Evolutionary conservation across 2,113 vertebrate species (phyloP).

Genomic region (Leucopsar rothschildi): DNA sequence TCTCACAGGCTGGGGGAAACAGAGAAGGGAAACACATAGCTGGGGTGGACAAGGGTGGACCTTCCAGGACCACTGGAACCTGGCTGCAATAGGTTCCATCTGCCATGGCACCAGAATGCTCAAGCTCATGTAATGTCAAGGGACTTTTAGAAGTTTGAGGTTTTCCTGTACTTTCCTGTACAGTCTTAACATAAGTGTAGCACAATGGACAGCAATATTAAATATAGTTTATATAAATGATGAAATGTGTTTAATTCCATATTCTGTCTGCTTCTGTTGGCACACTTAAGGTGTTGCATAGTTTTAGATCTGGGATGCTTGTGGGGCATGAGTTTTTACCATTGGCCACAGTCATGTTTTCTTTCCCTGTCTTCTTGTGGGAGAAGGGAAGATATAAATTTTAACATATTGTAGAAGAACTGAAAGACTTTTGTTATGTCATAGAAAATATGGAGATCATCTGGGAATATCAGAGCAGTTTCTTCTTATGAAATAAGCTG

Average conservation of each 20-base stretch:
- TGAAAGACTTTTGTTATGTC: background rate
- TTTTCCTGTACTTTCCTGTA: background rate
- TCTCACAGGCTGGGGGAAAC: background rate
- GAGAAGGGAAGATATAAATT: background rate
- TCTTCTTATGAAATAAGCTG: background rate
- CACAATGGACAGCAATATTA: background rate
- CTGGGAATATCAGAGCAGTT: background rate
- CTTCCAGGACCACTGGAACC: background rate
- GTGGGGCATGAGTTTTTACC: background rate
- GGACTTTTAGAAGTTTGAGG: background rate
- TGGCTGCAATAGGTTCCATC: background rate
- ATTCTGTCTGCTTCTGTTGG: background rate
- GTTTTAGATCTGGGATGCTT: background rate
- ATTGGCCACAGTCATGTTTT: background rate
- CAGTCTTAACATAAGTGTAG: background rate
- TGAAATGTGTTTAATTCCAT: background rate
- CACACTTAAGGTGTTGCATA: background rate
- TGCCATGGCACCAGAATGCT: background rate
- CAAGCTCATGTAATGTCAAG: background rate
- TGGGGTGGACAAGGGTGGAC: background rate
- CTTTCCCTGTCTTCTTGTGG: background rate
- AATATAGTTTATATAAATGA: background rate
- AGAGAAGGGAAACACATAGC: fast-evolving
- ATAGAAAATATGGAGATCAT: background rate
- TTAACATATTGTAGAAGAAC: background rate